Evolutionary conservation across 2,797 vertebrate genomes (phyloP), one percentile per base, ranked within the genome.

Genomic region (Lophotriccus pileatus): DNA sequence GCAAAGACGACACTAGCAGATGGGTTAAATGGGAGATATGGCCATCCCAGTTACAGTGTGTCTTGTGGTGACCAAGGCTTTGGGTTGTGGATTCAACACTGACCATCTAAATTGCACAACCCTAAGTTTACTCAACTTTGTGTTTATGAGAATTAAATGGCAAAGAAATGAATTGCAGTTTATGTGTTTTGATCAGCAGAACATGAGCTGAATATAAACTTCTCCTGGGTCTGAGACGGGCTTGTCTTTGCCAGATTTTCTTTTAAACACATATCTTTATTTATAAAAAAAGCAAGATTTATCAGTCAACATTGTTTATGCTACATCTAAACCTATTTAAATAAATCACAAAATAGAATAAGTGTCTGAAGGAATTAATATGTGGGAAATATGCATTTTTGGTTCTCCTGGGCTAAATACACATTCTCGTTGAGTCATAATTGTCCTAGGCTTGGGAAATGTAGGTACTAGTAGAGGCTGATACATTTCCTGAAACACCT

Each of bases 171-270:
- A 81, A 25, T 39, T 84, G 30, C 34, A 73, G 21, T 77, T 90
- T 83, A 46, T 72, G n/a, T 64, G 12, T 74, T 93, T 84, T n/a
- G 56, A 44, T 90, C 81, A 89, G 90, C 89, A 95, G 64, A 89
- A 73, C 75, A 62, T 17, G 56, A 60, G 14, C 53, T 87, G 81
- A 60, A 90, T 85, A 84, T 76, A 87, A 89, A 92, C 4, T 84
- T 73, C 53, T 85, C 27, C n/a, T 85, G 52, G 14, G n/a, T 60
- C 37, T 80, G 28, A 89, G 72, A 84, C 46, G 58, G 46, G 7
- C 23, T 74, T 60, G 11, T 80, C 78, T 94, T 80, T 58, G 41
- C 41, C 56, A 83, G 64, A 74, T 77, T 77, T 91, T 89, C 34
- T 87, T 93, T 73, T 36, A 50, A 90, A 80, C 43, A 53, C 58